A percentile compares a stretch with the other conserved stretches of the same genome.
phyloP scores from a whole-genome alignment of 2,888 invertebrate species.

The Leuctra nigra region DNA sequence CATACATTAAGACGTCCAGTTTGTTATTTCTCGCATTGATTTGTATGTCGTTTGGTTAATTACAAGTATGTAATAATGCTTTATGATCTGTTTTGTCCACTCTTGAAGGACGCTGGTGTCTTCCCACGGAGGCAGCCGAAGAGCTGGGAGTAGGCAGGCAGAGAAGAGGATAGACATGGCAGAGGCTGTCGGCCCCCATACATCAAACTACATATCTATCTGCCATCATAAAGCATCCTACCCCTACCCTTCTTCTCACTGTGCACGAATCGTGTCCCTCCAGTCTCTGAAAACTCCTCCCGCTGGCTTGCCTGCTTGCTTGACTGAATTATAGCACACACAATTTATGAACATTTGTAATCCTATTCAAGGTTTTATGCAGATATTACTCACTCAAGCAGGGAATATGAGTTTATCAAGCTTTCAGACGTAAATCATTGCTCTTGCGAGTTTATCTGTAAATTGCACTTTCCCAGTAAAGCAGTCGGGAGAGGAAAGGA shows the following conservation, averaged over 20 bases:
- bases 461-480: constrained; percentile 54
- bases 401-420: constrained; percentile 48
- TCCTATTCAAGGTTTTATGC: constrained; percentile 46
- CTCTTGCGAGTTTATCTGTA: constrained; percentile 52
- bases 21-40: not conserved
- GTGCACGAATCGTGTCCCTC: constrained; percentile 25
- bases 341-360: constrained; percentile 47
- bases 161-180: constrained; percentile 6
- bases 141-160: constrained; percentile 9
- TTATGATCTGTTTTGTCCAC: constrained; percentile 4
- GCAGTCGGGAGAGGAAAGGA: constrained; percentile 28
- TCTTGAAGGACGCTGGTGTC: constrained; percentile 4
- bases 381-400: constrained; percentile 46
- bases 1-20: too few relatives aligned
- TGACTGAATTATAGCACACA: constrained; percentile 44
- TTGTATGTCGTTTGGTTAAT: constrained; percentile 6
- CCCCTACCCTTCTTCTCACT: constrained; percentile 21
- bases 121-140: constrained; percentile 7
- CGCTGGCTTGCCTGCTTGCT: constrained; percentile 31
- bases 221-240: constrained; percentile 30
- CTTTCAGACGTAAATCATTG: constrained; percentile 63
- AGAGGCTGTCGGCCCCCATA: constrained; percentile 28
- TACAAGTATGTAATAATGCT: not conserved
- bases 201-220: constrained; percentile 30
- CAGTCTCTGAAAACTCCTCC: constrained; percentile 26